Conservation (phyloP, 2,113 vertebrate species). For the Osmerus eperlanus region DNA sequence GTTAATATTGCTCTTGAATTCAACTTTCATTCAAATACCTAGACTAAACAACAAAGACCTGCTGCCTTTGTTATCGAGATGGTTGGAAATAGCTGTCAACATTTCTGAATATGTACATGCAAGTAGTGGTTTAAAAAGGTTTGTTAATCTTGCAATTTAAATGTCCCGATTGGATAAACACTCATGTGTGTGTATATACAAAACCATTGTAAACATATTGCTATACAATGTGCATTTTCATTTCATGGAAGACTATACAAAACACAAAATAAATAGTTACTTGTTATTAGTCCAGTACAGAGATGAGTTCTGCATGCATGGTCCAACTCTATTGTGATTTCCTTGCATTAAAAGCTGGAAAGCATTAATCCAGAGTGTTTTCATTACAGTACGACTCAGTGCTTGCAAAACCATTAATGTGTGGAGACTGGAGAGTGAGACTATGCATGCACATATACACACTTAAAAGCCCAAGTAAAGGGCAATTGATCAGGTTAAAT, state of each 20-base stretch:
- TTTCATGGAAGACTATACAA: constrained; percentile 59
- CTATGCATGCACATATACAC: constrained; percentile 21
- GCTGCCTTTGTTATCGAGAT: background rate
- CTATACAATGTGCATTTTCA: constrained; percentile 55
- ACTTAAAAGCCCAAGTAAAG: constrained; percentile 36
- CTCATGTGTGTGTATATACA: constrained; percentile 56
- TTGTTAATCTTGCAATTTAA: constrained; percentile 35
- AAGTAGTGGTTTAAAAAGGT: constrained; percentile 47
- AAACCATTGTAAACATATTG: constrained; percentile 44
- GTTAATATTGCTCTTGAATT: constrained; percentile 6
- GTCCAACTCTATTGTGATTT: constrained; percentile 28
- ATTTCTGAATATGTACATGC: constrained; percentile 16
- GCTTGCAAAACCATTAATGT: constrained; percentile 36
- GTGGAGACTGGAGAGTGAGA: constrained; percentile 16
- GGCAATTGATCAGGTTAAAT: background rate
- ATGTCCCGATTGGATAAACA: constrained; percentile 31
- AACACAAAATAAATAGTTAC: constrained; percentile 52
- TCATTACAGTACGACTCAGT: constrained; percentile 26
- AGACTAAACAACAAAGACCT: background rate
- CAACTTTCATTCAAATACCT: background rate
- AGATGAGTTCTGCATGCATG: constrained; percentile 55
- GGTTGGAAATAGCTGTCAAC: constrained; percentile 23
- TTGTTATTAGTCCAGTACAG: constrained; percentile 36
- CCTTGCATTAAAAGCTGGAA: constrained; percentile 29
- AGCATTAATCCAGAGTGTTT: constrained; percentile 43